Conservation (phyloP, 2,113 vertebrate species). For the Sula dactylatra region DNA sequence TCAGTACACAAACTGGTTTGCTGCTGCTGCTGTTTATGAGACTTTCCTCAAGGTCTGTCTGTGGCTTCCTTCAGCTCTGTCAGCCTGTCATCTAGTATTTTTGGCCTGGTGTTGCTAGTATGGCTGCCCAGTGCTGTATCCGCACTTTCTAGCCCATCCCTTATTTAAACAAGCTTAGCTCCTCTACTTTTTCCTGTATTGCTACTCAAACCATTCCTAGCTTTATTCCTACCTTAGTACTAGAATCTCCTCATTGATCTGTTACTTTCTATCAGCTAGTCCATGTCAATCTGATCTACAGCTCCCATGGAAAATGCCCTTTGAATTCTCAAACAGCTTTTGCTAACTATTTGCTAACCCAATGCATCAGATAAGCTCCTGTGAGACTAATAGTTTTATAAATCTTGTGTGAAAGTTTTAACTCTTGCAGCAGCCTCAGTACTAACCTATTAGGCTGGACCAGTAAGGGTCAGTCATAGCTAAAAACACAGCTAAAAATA, state of each 20-base stretch:
- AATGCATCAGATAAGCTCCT: background rate
- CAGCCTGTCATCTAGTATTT: background rate
- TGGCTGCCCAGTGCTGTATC: background rate
- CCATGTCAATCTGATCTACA: background rate
- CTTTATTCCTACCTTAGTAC: background rate
- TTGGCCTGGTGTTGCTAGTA: background rate
- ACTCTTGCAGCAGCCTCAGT: background rate
- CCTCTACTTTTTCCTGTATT: background rate
- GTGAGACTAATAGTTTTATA: background rate
- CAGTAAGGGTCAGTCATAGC: background rate
- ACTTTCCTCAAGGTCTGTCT: background rate
- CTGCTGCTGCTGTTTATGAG: background rate
- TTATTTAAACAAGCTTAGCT: background rate
- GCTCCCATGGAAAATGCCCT: background rate
- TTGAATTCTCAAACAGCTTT: background rate
- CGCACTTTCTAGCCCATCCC: background rate
- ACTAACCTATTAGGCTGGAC: background rate
- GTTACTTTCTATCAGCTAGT: background rate
- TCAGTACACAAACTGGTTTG: background rate
- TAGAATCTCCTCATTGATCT: background rate
- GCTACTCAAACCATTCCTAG: background rate
- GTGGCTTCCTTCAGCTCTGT: background rate
- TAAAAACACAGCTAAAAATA: background rate
- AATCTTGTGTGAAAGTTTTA: background rate
- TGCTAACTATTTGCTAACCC: background rate